These are phyloP conservation scores for Tenebrio molitor DNA, from an alignment of 1,140 invertebrate genomes.

Conservation along the genomic window DNA sequence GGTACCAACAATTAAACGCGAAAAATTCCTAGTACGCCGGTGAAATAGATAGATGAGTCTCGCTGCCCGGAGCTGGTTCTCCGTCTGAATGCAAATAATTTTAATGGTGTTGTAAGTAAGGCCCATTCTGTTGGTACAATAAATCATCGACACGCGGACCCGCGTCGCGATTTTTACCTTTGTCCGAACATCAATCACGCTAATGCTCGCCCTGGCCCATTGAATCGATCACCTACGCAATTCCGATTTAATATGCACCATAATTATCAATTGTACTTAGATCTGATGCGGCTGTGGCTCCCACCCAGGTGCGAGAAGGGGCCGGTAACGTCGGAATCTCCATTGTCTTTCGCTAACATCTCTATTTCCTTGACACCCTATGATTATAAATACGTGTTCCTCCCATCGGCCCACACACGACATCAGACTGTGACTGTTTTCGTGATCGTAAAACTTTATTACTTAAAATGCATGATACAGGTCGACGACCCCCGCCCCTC, in stretches of 20 bases:
- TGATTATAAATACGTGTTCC: constrained; percentile 48
- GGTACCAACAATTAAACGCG: constrained; percentile 14
- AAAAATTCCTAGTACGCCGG: neutral
- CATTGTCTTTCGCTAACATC: constrained; percentile 53
- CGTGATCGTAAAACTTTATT: constrained; percentile 29
- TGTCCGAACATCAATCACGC: constrained; percentile 32
- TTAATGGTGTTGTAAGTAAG: constrained; percentile 37
- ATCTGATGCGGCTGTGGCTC: constrained; percentile 49
- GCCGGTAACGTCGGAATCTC: constrained; percentile 43
- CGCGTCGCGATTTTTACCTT: constrained; percentile 33
- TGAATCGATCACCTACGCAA: constrained; percentile 38
- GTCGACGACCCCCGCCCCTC: constrained; percentile 16
- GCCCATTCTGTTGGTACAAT: constrained; percentile 33
- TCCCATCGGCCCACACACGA: constrained; percentile 46
- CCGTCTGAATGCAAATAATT: constrained; percentile 38
- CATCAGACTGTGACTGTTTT: constrained; percentile 35
- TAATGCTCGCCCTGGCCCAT: constrained; percentile 30
- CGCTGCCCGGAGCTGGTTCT: constrained; percentile 8
- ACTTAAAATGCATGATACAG: constrained; percentile 23
- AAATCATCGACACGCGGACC: constrained; percentile 32
- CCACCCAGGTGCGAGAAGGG: constrained; percentile 50
- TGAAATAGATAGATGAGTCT: neutral
- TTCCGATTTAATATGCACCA: constrained; percentile 41
- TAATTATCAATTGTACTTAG: constrained; percentile 53
- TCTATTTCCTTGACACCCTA: constrained; percentile 56